Conservation (phyloP, 2,113 vertebrate genomes). For the Pelusios castaneus region DNA sequence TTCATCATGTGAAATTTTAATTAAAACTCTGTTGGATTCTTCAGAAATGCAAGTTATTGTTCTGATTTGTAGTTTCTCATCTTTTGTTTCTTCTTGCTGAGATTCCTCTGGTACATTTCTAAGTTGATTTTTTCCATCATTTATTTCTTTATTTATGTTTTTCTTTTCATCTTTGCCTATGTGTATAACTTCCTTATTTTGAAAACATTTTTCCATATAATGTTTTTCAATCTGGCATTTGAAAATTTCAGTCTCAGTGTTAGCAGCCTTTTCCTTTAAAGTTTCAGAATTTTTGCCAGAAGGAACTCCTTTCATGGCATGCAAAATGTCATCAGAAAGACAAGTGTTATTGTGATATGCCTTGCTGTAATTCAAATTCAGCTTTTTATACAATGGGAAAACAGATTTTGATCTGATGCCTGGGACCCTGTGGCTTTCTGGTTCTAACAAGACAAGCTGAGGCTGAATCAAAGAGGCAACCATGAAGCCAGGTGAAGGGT, state of each 20-base stretch:
- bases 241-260: slow-evolving; percentile 43
- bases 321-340: neutral
- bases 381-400: slow-evolving; percentile 1
- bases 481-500: neutral
- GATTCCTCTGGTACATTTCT: neutral
- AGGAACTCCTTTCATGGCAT: neutral
- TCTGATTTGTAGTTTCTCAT: neutral
- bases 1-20: slow-evolving; percentile 47
- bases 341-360: neutral
- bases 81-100: neutral
- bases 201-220: slow-evolving; percentile 18
- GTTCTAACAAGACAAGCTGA: slow-evolving; percentile 11
- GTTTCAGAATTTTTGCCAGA: slow-evolving; percentile 30
- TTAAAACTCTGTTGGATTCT: slow-evolving; percentile 38
- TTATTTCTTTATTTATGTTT: slow-evolving; percentile 26
- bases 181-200: slow-evolving; percentile 48
- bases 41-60: neutral
- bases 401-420: neutral
- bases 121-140: neutral
- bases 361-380: neutral
- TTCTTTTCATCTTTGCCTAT: slow-evolving; percentile 48
- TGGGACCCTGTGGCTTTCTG: neutral
- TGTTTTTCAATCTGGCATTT: slow-evolving; percentile 35
- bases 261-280: slow-evolving; percentile 33
- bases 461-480: neutral